Evolutionary conservation across 2,888 invertebrate genomes (phyloP).

Genomic region (Hypolimnas misippus): DNA sequence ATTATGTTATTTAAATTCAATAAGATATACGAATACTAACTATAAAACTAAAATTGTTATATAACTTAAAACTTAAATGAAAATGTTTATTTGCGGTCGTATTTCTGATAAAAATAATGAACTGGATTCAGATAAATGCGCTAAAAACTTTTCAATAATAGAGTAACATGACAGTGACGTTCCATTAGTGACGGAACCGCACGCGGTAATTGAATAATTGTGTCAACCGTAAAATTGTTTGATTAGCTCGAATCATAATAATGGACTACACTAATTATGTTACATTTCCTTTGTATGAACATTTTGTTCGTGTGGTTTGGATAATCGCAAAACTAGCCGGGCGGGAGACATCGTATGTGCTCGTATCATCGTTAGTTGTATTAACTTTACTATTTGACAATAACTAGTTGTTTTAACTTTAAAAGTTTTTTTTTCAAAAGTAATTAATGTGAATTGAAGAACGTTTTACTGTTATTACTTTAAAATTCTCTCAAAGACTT

Average conservation of each 20-base stretch:
- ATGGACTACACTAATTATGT: neutral
- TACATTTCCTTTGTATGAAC: neutral
- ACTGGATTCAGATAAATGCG: neutral
- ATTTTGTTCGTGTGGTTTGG: neutral
- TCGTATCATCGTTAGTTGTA: too few species aligned
- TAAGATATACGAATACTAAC: too few species aligned
- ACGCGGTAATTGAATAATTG: constrained; percentile 31
- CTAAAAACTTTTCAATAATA: constrained; percentile 11
- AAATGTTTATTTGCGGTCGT: neutral
- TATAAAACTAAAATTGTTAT: too few species aligned
- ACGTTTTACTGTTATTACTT: too few species aligned
- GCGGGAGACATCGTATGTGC: too few species aligned
- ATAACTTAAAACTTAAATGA: neutral
- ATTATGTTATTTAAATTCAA: too few species aligned
- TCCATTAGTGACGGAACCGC: constrained; percentile 26
- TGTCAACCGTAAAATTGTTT: constrained; percentile 27
- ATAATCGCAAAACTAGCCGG: too few species aligned
- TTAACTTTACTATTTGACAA: too few species aligned
- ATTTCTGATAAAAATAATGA: neutral
- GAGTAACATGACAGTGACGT: neutral
- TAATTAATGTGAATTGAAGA: too few species aligned
- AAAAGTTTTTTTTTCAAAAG: too few species aligned
- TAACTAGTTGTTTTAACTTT: too few species aligned
- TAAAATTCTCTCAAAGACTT: too few species aligned
- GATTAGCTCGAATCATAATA: constrained; percentile 13